Conservation (phyloP, 2,888 invertebrate species). For the Girardia tigrina region DNA sequence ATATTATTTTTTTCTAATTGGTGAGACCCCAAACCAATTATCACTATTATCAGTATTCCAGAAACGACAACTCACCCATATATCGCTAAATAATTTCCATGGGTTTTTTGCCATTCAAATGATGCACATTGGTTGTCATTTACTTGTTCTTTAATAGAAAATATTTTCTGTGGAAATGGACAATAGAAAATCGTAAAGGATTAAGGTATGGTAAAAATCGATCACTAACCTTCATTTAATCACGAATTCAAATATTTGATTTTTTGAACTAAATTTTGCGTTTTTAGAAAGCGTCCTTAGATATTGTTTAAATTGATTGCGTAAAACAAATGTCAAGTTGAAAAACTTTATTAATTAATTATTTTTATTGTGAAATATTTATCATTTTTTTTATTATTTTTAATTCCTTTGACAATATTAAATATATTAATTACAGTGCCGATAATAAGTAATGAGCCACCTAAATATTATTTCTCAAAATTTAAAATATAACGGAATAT, state of each 20-base stretch:
- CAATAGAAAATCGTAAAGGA: not conserved
- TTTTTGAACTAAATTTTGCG: not conserved
- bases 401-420: too few species aligned
- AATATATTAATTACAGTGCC: too few species aligned
- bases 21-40: too few species aligned
- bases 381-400: too few species aligned
- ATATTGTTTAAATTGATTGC: not conserved
- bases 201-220: not conserved
- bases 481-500: too few species aligned
- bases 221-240: conserved; percentile 1
- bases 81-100: conserved; percentile 11
- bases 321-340: not conserved
- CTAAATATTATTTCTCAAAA: too few species aligned
- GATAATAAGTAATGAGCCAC: too few species aligned
- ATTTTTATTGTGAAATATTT: too few species aligned
- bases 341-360: not conserved
- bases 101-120: conserved; percentile 13
- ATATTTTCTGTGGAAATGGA: not conserved
- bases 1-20: too few species aligned
- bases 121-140: not conserved
- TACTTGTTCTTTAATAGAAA: not conserved
- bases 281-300: conserved; percentile 3
- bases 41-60: too few species aligned
- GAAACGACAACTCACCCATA: not conserved
- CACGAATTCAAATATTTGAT: not conserved